Evolutionary conservation across 2,888 invertebrate genomes (phyloP).

Genomic region (Chrysolina haemoptera): DNA sequence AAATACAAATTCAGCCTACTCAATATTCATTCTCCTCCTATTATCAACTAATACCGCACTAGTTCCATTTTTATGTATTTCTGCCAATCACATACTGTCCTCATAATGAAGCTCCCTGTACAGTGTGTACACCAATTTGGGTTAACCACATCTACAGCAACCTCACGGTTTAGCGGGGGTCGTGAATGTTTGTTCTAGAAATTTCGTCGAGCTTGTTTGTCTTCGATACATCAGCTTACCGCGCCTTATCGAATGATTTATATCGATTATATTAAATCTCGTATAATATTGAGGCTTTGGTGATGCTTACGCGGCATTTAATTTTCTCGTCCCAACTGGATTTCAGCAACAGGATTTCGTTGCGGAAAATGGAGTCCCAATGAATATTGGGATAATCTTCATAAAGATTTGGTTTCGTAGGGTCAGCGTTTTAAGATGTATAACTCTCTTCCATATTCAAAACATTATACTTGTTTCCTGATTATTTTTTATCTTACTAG

Average conservation of each 20-base stretch:
- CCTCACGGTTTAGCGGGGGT: background rate
- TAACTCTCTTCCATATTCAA: too few relatives aligned
- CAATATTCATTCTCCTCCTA: too few relatives aligned
- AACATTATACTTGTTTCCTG: too few relatives aligned
- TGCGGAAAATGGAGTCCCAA: background rate
- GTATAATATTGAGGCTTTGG: background rate
- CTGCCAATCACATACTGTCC: too few relatives aligned
- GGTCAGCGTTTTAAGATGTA: too few relatives aligned
- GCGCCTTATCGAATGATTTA: background rate
- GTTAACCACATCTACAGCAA: background rate
- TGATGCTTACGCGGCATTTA: background rate
- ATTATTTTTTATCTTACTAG: too few relatives aligned
- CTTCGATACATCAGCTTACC: slow-evolving; percentile 10
- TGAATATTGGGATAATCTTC: background rate
- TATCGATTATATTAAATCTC: slow-evolving; percentile 1
- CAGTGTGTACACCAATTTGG: background rate
- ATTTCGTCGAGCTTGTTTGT: background rate
- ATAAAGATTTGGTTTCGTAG: too few relatives aligned
- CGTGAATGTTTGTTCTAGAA: background rate
- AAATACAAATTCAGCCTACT: too few relatives aligned
- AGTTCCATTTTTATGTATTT: too few relatives aligned
- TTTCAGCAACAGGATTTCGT: background rate
- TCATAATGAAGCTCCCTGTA: background rate
- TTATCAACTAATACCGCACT: too few relatives aligned
- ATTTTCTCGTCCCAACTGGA: background rate